A percentile compares a stretch with the other conserved stretches of the same genome.
Evolutionary conservation across 2,888 invertebrate genomes (phyloP).

Genomic region (Leucophenga montana): DNA sequence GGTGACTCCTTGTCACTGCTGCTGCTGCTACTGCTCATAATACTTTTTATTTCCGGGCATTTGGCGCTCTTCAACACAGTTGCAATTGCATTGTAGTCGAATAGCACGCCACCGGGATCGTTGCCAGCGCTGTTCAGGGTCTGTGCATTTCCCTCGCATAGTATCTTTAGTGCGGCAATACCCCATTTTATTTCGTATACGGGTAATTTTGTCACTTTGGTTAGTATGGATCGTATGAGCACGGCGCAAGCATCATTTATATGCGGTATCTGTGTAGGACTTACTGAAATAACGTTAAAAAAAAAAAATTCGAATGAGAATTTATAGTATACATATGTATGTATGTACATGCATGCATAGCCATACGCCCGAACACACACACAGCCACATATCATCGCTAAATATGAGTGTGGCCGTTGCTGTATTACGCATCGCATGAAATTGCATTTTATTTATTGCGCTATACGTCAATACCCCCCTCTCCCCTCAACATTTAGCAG

Average conservation of each 20-base stretch:
- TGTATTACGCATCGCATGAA: conserved; percentile 43
- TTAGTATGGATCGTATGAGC: conserved; percentile 79
- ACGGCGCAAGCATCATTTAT: conserved; percentile 81
- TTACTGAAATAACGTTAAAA: conserved; percentile 74
- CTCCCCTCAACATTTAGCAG: background rate
- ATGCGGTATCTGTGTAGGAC: conserved; percentile 79
- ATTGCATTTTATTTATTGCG: conserved; percentile 36
- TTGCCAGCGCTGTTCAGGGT: conserved; percentile 53
- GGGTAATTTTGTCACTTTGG: conserved; percentile 71
- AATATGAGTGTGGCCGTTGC: background rate
- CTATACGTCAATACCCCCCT: background rate
- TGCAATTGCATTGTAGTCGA: conserved; percentile 84
- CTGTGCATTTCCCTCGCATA: conserved; percentile 79
- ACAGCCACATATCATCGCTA: background rate
- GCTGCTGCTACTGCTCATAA: conserved; percentile 72
- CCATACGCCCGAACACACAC: background rate
- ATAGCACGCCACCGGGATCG: conserved; percentile 57
- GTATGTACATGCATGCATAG: background rate
- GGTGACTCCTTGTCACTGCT: conserved; percentile 76
- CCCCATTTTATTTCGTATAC: conserved; percentile 76
- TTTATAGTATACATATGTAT: conserved; percentile 78
- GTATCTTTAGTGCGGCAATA: conserved; percentile 80
- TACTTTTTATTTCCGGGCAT: conserved; percentile 76
- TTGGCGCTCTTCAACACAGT: conserved; percentile 85
- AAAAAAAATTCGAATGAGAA: conserved; percentile 30